Percentiles rank a stretch among this genome's conserved stretches.
Conservation (phyloP, 2,888 invertebrate genomes). For the Allolobophora icterica region DNA sequence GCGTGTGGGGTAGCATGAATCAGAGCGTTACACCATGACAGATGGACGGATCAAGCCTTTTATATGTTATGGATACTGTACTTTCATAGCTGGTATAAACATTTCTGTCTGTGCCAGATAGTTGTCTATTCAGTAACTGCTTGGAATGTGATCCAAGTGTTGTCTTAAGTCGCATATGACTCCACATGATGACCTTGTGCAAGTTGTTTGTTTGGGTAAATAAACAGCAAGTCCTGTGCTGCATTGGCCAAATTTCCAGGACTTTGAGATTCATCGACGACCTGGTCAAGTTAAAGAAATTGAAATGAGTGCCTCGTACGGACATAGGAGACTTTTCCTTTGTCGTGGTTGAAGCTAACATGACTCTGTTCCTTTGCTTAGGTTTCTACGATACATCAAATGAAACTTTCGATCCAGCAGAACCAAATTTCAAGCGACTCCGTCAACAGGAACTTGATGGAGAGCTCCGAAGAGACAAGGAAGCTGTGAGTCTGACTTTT, state of each 20-base stretch:
- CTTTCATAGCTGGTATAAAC: neutral
- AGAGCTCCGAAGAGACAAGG: slow-evolving; percentile 85
- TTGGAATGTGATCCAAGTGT: neutral
- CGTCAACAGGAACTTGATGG: slow-evolving; percentile 92
- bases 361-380: slow-evolving; percentile 38
- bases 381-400: slow-evolving; percentile 92
- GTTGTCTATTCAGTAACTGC: neutral
- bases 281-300: neutral
- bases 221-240: neutral
- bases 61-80: too few relatives aligned
- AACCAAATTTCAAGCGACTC: slow-evolving; percentile 86
- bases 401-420: slow-evolving; percentile 85
- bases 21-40: too few relatives aligned
- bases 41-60: too few relatives aligned
- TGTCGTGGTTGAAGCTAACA: neutral
- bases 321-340: neutral
- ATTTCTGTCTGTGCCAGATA: neutral
- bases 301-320: neutral
- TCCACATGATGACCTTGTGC: neutral
- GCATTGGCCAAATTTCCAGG: neutral
- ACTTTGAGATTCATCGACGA: neutral
- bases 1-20: too few relatives aligned
- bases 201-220: neutral
- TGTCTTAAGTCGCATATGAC: neutral
- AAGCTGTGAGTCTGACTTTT: slow-evolving; percentile 73